Conservation (phyloP, 2,797 vertebrate species). For the Gorsachius magnificus region DNA sequence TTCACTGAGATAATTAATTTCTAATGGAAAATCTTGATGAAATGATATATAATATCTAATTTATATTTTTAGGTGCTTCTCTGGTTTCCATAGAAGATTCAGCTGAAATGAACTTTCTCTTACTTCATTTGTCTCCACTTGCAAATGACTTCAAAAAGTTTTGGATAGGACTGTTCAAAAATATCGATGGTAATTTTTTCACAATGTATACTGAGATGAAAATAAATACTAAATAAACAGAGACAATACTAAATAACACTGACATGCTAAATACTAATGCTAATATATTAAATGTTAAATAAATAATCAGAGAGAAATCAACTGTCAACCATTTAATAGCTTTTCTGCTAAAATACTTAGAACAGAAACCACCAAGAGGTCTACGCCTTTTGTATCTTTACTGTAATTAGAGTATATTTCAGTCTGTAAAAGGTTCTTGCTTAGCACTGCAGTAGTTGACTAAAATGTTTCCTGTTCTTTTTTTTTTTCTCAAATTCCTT, state of each 20-base stretch:
- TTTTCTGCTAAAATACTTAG: neutral
- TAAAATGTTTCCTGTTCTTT: neutral
- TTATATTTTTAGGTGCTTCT: slow-evolving; percentile 78
- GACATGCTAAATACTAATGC: neutral
- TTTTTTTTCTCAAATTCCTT: neutral
- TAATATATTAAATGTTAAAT: neutral
- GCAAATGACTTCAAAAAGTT: slow-evolving; percentile 77
- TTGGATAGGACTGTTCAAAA: slow-evolving; percentile 92
- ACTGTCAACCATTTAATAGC: neutral
- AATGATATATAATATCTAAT: neutral
- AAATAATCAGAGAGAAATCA: neutral
- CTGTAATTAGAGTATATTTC: neutral
- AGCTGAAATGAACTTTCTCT: slow-evolving; percentile 83
- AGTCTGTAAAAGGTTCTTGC: neutral
- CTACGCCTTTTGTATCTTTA: accelerated
- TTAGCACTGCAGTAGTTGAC: neutral
- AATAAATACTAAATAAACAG: neutral
- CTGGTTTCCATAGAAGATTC: slow-evolving; percentile 86
- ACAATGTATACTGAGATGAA: neutral
- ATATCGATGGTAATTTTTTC: slow-evolving; percentile 80
- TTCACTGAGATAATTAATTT: neutral
- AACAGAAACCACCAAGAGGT: neutral
- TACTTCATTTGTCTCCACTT: slow-evolving; percentile 79
- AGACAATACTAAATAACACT: neutral
- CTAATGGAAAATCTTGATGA: neutral